Evolutionary conservation across 2,797 vertebrate genomes (phyloP).

Genomic region (Apogon talboti): DNA sequence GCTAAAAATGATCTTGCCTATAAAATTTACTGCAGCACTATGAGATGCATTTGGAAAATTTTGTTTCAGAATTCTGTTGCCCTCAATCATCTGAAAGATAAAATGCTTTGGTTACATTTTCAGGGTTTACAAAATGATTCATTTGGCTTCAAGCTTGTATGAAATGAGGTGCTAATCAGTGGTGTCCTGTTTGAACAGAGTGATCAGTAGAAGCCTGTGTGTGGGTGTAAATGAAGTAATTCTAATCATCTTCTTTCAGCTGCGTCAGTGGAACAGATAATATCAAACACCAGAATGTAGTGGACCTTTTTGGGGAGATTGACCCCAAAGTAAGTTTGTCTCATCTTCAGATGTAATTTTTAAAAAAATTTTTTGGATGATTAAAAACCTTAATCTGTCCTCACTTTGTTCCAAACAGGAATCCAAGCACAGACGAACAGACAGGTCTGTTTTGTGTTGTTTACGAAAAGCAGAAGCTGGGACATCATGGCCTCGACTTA

Average conservation of each 20-base stretch:
- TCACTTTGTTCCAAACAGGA: conserved; percentile 78
- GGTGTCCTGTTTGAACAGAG: neutral
- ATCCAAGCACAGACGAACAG: conserved; percentile 97
- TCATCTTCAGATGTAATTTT: conserved; percentile 4
- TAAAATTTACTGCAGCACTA: no score
- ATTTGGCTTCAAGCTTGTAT: no score
- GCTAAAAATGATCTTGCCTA: neutral
- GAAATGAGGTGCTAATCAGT: neutral
- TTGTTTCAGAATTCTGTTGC: no score
- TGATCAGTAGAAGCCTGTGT: neutral
- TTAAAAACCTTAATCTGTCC: neutral
- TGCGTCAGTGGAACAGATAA: conserved; percentile 81
- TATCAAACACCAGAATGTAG: conserved; percentile 79
- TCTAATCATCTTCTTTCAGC: conserved; percentile 55
- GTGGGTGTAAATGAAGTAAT: neutral
- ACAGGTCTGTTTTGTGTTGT: conserved; percentile 96
- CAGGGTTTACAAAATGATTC: no score
- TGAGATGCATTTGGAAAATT: neutral
- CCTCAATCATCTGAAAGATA: no score
- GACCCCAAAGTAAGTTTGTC: conserved; percentile 80
- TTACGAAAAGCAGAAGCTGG: conserved; percentile 95
- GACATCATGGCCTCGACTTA: conserved; percentile 94
- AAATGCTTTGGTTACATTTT: no score
- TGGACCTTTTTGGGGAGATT: conserved; percentile 83
- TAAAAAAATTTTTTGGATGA: neutral